These are phyloP conservation scores for Falco columbarius DNA, from an alignment of 2,797 vertebrate genomes.

Conservation along the genomic window DNA sequence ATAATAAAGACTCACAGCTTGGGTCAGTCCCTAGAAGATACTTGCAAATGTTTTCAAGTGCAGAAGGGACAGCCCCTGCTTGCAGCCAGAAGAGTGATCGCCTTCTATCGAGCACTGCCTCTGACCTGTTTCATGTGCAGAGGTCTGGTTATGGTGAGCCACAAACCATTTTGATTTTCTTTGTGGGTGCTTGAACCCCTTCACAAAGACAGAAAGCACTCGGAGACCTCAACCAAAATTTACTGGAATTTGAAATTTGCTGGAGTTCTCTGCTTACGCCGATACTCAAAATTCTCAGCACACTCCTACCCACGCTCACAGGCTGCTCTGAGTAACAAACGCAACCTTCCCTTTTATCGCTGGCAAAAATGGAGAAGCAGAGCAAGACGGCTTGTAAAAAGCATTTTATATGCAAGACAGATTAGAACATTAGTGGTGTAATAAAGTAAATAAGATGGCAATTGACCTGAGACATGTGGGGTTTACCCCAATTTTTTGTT, in stretches of 20 bases:
- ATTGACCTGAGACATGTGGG: conserved; percentile 78
- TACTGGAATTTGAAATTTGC: conserved; percentile 22
- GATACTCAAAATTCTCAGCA: not conserved
- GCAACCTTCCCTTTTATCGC: not conserved
- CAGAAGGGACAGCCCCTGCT: not conserved
- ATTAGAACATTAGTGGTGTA: conserved; percentile 74
- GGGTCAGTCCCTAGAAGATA: not conserved
- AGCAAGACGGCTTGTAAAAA: not conserved
- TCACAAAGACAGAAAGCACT: not conserved
- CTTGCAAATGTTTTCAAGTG: not conserved
- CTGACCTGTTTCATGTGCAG: not conserved
- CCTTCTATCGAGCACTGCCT: not conserved
- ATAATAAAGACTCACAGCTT: not conserved
- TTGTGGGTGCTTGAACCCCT: not conserved
- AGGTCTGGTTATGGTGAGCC: not conserved
- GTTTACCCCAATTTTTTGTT: conserved; percentile 79
- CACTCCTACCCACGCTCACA: not conserved
- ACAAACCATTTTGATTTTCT: not conserved
- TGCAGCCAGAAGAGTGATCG: not conserved
- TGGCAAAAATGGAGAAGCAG: not conserved
- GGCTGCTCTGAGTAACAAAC: conserved; percentile 43
- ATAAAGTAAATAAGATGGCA: conserved; percentile 77
- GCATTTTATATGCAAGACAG: conserved; percentile 68
- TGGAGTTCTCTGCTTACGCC: not conserved
- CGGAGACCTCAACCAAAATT: not conserved